These are phyloP conservation scores for Glossophaga mutica DNA, from an alignment of 2,797 vertebrate species.

Conservation along the genomic window DNA sequence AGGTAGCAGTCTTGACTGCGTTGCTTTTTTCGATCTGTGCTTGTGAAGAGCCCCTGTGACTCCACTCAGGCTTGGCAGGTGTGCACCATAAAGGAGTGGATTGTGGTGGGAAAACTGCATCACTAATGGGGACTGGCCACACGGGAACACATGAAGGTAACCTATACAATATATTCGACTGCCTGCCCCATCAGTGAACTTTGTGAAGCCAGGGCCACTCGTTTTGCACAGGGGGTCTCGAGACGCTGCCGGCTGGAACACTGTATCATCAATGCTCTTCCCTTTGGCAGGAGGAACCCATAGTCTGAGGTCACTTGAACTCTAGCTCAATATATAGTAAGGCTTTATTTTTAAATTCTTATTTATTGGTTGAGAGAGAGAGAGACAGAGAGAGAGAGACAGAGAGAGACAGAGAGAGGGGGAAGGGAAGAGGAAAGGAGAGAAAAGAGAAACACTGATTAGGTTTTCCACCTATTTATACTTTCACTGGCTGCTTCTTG, in stretches of 20 bases:
- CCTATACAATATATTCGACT: background rate
- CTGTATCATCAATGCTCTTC: background rate
- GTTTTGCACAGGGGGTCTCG: background rate
- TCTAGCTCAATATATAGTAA: background rate
- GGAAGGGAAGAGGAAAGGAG: too few relatives aligned
- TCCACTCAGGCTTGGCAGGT: background rate
- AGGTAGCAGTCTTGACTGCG: background rate
- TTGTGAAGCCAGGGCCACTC: background rate
- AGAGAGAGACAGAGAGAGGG: background rate
- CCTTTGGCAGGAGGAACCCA: background rate
- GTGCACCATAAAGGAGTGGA: rapidly evolving
- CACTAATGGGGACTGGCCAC: background rate
- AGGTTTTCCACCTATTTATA: background rate
- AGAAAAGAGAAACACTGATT: background rate
- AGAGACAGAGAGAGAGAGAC: background rate
- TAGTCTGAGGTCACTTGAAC: background rate
- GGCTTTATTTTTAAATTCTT: background rate
- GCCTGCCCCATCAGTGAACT: background rate
- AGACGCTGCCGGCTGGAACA: background rate
- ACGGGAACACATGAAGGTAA: background rate
- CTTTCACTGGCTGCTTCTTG: background rate
- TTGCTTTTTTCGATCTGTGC: background rate
- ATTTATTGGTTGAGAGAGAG: background rate
- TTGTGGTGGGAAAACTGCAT: background rate
- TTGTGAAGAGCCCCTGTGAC: background rate